Evolutionary conservation across 2,113 vertebrate species (phyloP), one percentile per base, ranked within the genome.

Genomic region (Tympanuchus pallidicinctus): DNA sequence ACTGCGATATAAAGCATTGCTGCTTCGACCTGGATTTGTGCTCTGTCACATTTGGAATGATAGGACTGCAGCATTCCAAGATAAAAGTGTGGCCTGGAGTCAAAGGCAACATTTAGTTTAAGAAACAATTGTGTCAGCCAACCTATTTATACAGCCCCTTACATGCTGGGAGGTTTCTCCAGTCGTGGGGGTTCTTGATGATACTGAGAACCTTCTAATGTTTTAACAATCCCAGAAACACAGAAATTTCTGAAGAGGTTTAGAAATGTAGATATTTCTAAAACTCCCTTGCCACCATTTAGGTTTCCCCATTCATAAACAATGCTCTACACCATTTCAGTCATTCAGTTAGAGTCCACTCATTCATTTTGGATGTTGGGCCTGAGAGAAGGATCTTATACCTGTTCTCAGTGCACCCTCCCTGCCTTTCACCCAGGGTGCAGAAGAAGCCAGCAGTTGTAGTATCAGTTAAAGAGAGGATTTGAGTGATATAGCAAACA

Each of bases 281-380:
- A 32, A 73, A 16, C 8, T 66, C 0, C 0, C 18, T 36, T 36
- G 40, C 8, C 25, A 7, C 16, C 1, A 14, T 82, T 24, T 18
- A 59, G 8, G 34, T 71, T 74, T 60, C 45, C 21, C 54, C 21
- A 4, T 27, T 47, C 21, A 21, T 47, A 47, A 47, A 47, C 47
- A 47, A 11, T 47, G 47, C 22, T 85, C 67, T 69, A 42, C 1
- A 8, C 11, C 40, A 47, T 60, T 28, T 50, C 74, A 57, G 21
- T 36, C 50, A 65, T 34, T 66, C 8, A 28, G 14, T 66, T 88
- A 77, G 18, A 61, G 24, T 70, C 42, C 21, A 48, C 3, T 63
- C 24, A 43, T 84, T 34, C 25, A 16, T 70, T 83, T 90, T 71
- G 64, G 6, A 25, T 70, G n/a, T 19, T 40, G 14, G 27, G 32